Base-by-base conservation (phyloP, 2,113 vertebrate species). In the Telmatochromis sp. region DNA sequence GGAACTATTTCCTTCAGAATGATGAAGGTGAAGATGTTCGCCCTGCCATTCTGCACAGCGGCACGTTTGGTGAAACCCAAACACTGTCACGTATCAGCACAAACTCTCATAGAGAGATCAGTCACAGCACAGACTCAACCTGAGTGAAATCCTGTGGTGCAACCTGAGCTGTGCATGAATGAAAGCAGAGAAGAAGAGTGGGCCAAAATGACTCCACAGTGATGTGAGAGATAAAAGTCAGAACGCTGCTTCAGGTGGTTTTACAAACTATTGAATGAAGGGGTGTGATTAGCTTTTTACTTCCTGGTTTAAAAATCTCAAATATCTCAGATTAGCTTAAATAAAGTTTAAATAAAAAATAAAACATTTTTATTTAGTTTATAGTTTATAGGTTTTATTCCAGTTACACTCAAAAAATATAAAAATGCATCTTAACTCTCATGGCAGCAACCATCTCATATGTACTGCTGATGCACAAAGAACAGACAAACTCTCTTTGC, bases 1-100 rank as follows among this genome's bases (percentile, higher is more conserved):
- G 63, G 63, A 68, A 23, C 35, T 1, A 40, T 23, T 40, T 68
- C n/a, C 35, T 14, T 40, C 12, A 21, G 35, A 68, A 0, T 0
- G 35, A 8, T 3, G 1, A 68, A 40, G 12, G 7, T 9, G 63
- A 14, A 40, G 63, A 23, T 71, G 63, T 71, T 71, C 2, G 1
- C 5, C 11, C 33, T 21, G 0, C 10, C 60, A 37, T n/a, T 65
- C 0, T 7, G 33, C 33, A 37, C 35, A 23, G 10, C 2, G 60
- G 33, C 60, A 37, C 6, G 19, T 37, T 35, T 12, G 60, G 9
- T 65, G 60, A 37, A 65, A 35, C 0, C 17, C 23, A 23, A 23
- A 23, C 23, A 23, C 23, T 23, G 23, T 23, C 23, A 23, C 23
- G 23, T 23, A 23, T 5, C 63, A 68, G 63, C 35, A 68, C 63